These are phyloP conservation scores for Halichoerus grypus DNA, from an alignment of 2,113 vertebrate species.

Conservation along the genomic window DNA sequence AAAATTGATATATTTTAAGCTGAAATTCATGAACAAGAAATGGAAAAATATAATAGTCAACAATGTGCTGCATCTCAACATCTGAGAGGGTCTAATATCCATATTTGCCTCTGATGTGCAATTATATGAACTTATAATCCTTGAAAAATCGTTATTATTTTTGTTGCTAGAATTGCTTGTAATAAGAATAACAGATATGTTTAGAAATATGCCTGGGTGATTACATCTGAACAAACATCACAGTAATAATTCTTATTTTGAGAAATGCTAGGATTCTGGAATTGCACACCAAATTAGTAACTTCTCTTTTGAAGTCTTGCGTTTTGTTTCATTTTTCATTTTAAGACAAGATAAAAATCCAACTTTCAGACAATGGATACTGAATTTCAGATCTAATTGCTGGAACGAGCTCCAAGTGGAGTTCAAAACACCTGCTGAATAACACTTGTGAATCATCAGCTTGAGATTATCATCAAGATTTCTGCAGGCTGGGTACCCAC, in stretches of 20 bases:
- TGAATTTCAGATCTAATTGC: not conserved
- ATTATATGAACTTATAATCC: slow-evolving; percentile 72
- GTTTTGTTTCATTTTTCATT: slow-evolving; percentile 38
- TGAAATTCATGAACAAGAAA: slow-evolving; percentile 68
- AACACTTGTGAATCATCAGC: not conserved
- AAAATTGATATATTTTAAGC: slow-evolving; percentile 13
- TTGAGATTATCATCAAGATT: not conserved
- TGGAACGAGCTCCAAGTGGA: not conserved
- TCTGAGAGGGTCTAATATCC: slow-evolving; percentile 57
- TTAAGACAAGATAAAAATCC: slow-evolving; percentile 24
- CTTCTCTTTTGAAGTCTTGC: slow-evolving; percentile 17
- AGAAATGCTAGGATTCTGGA: slow-evolving; percentile 43
- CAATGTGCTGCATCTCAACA: slow-evolving; percentile 43
- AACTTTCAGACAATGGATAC: not conserved
- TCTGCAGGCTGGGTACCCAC: not conserved
- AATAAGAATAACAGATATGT: slow-evolving; percentile 67
- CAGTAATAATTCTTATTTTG: slow-evolving; percentile 62
- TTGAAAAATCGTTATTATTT: slow-evolving; percentile 74
- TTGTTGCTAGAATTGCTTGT: slow-evolving; percentile 63
- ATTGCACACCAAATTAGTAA: slow-evolving; percentile 29
- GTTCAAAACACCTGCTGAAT: not conserved
- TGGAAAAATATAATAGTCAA: slow-evolving; percentile 61
- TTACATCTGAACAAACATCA: slow-evolving; percentile 64
- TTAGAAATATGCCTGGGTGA: slow-evolving; percentile 60
- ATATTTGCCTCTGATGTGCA: slow-evolving; percentile 64